phyloP scores from a whole-genome alignment of 2,113 vertebrate genomes.

The Addax nasomaculatus region DNA sequence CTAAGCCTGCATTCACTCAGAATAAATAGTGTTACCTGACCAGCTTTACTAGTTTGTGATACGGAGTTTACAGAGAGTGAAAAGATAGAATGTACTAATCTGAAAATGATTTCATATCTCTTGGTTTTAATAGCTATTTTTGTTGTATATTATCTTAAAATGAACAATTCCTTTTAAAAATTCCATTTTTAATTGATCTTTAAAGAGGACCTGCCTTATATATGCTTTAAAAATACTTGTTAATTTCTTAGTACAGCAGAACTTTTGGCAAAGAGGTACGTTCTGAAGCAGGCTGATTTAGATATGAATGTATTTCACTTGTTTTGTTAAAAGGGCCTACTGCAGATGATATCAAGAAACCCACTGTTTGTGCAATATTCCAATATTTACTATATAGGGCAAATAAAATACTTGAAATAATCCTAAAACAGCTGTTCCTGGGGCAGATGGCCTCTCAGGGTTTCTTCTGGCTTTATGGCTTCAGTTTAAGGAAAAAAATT shows the following conservation, averaged over 20 bases:
- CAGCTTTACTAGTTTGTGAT: slow-evolving; percentile 74
- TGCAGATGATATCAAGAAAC: slow-evolving; percentile 43
- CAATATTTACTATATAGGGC: slow-evolving; percentile 19
- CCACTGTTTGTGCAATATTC: slow-evolving; percentile 71
- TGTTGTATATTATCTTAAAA: slow-evolving; percentile 71
- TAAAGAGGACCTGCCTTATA: slow-evolving; percentile 74
- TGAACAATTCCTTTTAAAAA: slow-evolving; percentile 63
- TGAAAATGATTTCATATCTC: slow-evolving; percentile 63
- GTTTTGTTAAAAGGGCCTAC: slow-evolving; percentile 58
- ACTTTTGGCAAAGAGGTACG: slow-evolving; percentile 29
- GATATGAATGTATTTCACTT: slow-evolving; percentile 63
- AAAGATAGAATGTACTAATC: slow-evolving; percentile 73
- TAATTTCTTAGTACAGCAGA: slow-evolving; percentile 59
- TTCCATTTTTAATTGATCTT: slow-evolving; percentile 61
- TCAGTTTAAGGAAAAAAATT: neutral
- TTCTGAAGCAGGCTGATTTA: slow-evolving; percentile 43
- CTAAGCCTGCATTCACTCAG: slow-evolving; percentile 61
- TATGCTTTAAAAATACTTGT: slow-evolving; percentile 59
- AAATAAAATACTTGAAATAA: slow-evolving; percentile 70
- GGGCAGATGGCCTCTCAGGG: slow-evolving; percentile 44
- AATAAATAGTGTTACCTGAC: slow-evolving; percentile 70
- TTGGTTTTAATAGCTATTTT: slow-evolving; percentile 65
- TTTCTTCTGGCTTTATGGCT: slow-evolving; percentile 58
- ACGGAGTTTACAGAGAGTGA: slow-evolving; percentile 80
- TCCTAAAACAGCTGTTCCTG: slow-evolving; percentile 44